These are phyloP conservation scores for Torymus tubicola DNA, from an alignment of 2,888 invertebrate species.

Conservation along the genomic window DNA sequence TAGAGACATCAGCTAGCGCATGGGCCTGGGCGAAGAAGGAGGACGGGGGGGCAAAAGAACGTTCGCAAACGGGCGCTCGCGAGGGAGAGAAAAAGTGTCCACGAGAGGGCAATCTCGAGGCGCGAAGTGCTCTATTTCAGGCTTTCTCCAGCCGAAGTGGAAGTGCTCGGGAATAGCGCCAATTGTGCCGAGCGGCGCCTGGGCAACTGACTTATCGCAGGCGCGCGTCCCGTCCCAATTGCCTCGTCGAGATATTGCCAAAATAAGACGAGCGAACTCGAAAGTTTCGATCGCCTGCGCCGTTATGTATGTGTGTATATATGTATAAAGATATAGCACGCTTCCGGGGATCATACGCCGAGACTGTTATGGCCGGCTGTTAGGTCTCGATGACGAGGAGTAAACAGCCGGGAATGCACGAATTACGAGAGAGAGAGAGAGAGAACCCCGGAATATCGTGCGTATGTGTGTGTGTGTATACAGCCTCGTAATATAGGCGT, in stretches of 20 bases:
- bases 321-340: neutral
- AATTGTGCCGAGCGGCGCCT: conserved; percentile 2
- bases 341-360: neutral
- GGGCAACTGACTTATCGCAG: conserved; percentile 33
- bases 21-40: neutral
- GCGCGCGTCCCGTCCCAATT: conserved; percentile 13
- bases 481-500: too few relatives aligned
- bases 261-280: neutral
- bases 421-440: conserved; percentile 17
- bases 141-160: conserved; percentile 20
- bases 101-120: conserved; percentile 27
- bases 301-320: neutral
- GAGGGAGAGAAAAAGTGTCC: too few relatives aligned
- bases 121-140: conserved; percentile 18
- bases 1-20: neutral
- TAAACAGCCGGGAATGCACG: conserved; percentile 38
- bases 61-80: too few relatives aligned
- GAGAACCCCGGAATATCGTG: too few relatives aligned
- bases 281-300: neutral
- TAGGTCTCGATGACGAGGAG: conserved; percentile 26
- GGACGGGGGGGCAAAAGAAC: neutral
- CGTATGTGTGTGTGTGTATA: too few relatives aligned
- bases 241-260: neutral
- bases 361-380: conserved; percentile 12
- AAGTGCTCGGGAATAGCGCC: neutral